These are phyloP conservation scores for Pterocles orientalis DNA, from an alignment of 2,113 vertebrate genomes.

Conservation along the genomic window DNA sequence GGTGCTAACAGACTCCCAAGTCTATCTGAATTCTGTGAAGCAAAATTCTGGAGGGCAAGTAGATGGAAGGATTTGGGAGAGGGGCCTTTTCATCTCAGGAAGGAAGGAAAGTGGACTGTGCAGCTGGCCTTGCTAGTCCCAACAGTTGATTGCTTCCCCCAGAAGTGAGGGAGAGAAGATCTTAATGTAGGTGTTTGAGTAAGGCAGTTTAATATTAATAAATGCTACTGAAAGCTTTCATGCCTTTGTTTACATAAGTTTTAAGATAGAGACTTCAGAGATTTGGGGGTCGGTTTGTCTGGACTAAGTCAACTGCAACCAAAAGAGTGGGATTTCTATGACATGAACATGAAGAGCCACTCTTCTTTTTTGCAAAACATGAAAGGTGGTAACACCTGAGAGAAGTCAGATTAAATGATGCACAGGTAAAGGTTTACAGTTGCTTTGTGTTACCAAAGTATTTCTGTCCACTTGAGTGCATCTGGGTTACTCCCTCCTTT, in stretches of 20 bases:
- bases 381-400: neutral
- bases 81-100: neutral
- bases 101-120: neutral
- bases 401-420: neutral
- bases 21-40: neutral
- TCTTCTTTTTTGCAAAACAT: neutral
- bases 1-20: neutral
- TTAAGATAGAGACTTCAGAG: neutral
- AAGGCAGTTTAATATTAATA: neutral
- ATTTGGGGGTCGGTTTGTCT: neutral
- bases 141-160: neutral
- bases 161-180: neutral
- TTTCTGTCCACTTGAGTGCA: neutral
- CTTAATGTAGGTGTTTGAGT: neutral
- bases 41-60: neutral
- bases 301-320: neutral
- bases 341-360: neutral
- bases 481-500: neutral
- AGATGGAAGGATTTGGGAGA: neutral
- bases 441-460: neutral
- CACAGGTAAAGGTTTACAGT: neutral
- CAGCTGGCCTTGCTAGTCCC: neutral
- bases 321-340: neutral
- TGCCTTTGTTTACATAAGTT: neutral
- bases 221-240: neutral